Conservation (phyloP, 2,888 invertebrate genomes). For the Tanypteryx hageni region DNA sequence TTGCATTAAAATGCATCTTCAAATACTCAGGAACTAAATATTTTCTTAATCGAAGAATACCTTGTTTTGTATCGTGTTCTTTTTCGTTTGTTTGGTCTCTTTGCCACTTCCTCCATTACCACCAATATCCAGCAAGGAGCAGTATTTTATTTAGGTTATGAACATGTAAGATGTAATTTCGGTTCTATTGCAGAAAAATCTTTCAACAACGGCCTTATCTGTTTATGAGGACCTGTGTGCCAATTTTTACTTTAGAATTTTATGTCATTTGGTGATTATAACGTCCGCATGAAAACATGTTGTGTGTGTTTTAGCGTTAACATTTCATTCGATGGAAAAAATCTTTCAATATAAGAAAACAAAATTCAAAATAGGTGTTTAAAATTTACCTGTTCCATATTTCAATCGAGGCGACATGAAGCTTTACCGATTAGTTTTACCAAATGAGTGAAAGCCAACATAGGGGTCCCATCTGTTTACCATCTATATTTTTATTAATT, state of each 20-base stretch:
- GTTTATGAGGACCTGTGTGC: constrained; percentile 46
- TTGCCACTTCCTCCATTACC: no score
- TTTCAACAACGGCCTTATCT: constrained; percentile 40
- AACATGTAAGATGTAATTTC: no score
- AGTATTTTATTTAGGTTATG: no score
- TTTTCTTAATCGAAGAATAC: no score
- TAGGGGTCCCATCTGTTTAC: constrained; percentile 44
- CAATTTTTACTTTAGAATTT: constrained; percentile 57
- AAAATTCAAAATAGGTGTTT: constrained; percentile 58
- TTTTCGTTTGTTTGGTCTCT: no score
- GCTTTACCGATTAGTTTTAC: constrained; percentile 56
- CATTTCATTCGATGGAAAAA: constrained; percentile 55
- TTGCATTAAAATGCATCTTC: no score
- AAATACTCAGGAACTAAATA: no score
- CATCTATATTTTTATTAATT: constrained; percentile 63
- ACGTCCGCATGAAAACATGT: constrained; percentile 54
- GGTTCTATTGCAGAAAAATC: background rate
- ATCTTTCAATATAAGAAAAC: constrained; percentile 57
- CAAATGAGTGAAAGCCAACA: constrained; percentile 37
- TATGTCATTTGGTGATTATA: constrained; percentile 61
- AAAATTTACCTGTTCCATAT: constrained; percentile 61
- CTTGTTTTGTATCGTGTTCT: no score
- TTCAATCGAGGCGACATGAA: constrained; percentile 47
- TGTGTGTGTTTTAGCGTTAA: constrained; percentile 59
- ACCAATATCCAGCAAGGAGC: no score